These are phyloP conservation scores for Gracilinanus agilis DNA, from an alignment of 2,113 vertebrate species.

Conservation along the genomic window DNA sequence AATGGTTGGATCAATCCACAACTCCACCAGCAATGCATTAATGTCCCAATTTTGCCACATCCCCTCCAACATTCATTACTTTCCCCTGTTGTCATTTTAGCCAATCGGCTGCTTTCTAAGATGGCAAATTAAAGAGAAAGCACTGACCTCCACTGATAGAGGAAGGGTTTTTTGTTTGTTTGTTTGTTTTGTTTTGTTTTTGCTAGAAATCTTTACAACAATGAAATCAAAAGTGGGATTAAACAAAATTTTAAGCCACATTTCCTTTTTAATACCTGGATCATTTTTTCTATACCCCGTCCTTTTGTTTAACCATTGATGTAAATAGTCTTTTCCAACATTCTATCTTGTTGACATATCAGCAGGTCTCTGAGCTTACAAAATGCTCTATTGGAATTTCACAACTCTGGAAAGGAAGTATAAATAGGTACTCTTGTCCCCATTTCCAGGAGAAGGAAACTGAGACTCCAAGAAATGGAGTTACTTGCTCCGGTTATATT, in stretches of 20 bases:
- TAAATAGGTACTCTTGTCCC: background rate
- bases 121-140: background rate
- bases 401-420: background rate
- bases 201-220: background rate
- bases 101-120: too few relatives aligned
- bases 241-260: background rate
- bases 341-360: background rate
- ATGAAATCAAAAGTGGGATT: background rate
- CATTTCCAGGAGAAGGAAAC: background rate
- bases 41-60: too few relatives aligned
- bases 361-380: background rate
- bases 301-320: background rate
- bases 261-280: background rate
- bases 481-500: background rate
- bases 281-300: background rate
- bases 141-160: background rate
- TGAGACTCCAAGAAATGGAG: background rate
- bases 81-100: too few relatives aligned
- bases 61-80: too few relatives aligned
- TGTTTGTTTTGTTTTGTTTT: too few relatives aligned
- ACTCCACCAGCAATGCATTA: too few relatives aligned
- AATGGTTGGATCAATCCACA: too few relatives aligned
- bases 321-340: background rate
- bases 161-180: too few relatives aligned
- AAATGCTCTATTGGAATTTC: background rate